These are phyloP conservation scores for Bombus polaris DNA, from an alignment of 1,140 invertebrate genomes.

Conservation along the genomic window DNA sequence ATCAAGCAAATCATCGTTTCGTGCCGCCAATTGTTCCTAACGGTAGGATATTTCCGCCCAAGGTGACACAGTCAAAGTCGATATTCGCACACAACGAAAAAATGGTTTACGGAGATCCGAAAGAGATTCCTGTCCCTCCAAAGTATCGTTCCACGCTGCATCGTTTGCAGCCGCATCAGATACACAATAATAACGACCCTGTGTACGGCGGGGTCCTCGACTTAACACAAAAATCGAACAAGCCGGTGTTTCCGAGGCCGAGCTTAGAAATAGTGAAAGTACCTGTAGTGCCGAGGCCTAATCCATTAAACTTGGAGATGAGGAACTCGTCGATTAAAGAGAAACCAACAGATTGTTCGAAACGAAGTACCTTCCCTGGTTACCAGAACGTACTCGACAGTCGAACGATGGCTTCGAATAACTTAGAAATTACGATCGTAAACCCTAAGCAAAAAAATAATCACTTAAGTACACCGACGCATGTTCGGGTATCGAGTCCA, in stretches of 20 bases:
- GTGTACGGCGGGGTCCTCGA: constrained; percentile 73
- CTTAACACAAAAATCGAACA: constrained; percentile 72
- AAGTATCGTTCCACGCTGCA: constrained; percentile 69
- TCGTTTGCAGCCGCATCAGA: constrained; percentile 52
- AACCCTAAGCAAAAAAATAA: constrained; percentile 73
- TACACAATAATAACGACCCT: constrained; percentile 35
- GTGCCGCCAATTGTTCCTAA: constrained; percentile 69
- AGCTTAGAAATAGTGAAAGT: constrained; percentile 81
- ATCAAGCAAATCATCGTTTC: constrained; percentile 67
- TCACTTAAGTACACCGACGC: constrained; percentile 43
- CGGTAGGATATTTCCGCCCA: constrained; percentile 81
- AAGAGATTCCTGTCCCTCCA: constrained; percentile 84
- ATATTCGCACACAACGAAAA: constrained; percentile 86
- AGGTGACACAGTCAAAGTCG: constrained; percentile 86
- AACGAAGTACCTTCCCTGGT: constrained; percentile 47
- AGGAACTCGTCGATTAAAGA: constrained; percentile 63
- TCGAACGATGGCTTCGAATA: constrained; percentile 79
- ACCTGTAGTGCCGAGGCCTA: constrained; percentile 79
- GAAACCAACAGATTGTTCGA: constrained; percentile 47
- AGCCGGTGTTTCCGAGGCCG: constrained; percentile 71
- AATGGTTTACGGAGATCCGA: constrained; percentile 88
- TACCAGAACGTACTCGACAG: constrained; percentile 77
- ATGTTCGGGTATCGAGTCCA: constrained; percentile 67
- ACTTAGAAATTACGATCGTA: constrained; percentile 81
- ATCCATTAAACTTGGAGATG: constrained; percentile 75